phyloP scores from a whole-genome alignment of 1,140 invertebrate species.

The Hyphantria cunea region DNA sequence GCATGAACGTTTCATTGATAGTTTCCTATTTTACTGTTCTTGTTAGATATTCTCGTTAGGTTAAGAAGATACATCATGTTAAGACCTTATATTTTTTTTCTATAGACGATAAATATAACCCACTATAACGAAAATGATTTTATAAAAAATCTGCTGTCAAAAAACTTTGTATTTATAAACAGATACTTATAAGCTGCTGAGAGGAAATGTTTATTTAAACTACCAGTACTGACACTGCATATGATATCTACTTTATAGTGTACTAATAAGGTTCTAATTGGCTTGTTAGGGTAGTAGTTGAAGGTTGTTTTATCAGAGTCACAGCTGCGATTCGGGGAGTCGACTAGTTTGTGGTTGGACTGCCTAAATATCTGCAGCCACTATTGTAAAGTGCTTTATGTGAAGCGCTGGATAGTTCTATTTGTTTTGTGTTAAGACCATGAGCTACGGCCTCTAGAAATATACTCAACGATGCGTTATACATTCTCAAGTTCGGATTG shows the following conservation, averaged over 20 bases:
- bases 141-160: no score
- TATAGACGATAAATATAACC: no score
- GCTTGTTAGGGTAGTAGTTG: neutral
- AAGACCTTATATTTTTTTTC: no score
- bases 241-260: neutral
- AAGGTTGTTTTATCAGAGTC: constrained; percentile 29
- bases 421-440: constrained; percentile 12
- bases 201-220: constrained; percentile 4
- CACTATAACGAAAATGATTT: no score
- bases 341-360: constrained; percentile 44
- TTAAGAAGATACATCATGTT: no score
- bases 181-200: neutral
- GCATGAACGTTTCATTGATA: no score
- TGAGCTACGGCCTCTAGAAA: neutral
- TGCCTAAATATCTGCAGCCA: constrained; percentile 43
- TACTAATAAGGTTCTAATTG: constrained; percentile 21
- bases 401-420: constrained; percentile 15
- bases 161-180: neutral
- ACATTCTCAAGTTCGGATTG: no score
- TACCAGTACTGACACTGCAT: neutral
- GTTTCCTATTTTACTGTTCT: no score
- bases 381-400: constrained; percentile 37
- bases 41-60: no score
- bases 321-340: constrained; percentile 42
- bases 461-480: neutral